A percentile compares a stretch with the other conserved stretches of the same genome.
Conservation (phyloP, 2,797 vertebrate genomes). For the Aldrovandia affinis region DNA sequence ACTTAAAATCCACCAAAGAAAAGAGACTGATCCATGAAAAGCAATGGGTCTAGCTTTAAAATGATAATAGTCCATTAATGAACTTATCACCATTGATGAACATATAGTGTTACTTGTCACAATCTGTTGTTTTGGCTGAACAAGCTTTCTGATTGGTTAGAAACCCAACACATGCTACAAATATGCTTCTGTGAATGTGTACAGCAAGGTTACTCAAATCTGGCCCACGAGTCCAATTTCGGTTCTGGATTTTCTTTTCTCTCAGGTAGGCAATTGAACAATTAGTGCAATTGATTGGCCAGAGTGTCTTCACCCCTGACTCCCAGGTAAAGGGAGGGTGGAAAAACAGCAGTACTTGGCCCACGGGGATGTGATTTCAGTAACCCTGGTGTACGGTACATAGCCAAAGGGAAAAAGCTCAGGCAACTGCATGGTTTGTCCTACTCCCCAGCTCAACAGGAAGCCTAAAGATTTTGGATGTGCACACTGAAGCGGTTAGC, state of each 20-base stretch:
- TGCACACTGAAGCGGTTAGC: neutral
- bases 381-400: neutral
- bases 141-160: neutral
- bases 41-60: neutral
- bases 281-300: too few relatives aligned
- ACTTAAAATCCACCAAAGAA: neutral
- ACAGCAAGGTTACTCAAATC: too few relatives aligned
- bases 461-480: neutral
- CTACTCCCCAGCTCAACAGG: neutral
- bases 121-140: neutral
- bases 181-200: neutral
- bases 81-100: neutral
- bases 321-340: too few relatives aligned
- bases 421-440: neutral
- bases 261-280: too few relatives aligned
- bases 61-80: too few relatives aligned
- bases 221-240: too few relatives aligned
- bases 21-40: neutral
- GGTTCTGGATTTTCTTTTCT: too few relatives aligned
- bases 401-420: too few relatives aligned
- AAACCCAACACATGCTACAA: neutral
- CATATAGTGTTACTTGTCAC: neutral
- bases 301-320: too few relatives aligned
- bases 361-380: too few relatives aligned
- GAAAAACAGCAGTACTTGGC: too few relatives aligned